These are phyloP conservation scores for Glomeris maerens DNA, from an alignment of 1,140 invertebrate genomes.

Conservation along the genomic window DNA sequence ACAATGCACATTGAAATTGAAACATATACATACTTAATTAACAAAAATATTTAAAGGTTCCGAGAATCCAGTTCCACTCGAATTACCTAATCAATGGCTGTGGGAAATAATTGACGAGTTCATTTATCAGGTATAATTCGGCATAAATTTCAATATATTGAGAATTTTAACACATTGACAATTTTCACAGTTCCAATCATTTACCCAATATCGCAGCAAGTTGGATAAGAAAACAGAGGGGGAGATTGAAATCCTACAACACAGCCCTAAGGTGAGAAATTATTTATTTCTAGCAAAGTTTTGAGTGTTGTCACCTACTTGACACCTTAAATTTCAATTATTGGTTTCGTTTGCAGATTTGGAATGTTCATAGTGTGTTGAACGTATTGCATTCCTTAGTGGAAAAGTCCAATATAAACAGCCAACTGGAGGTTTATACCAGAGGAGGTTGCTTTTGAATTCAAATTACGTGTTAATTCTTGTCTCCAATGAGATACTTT, in stretches of 20 bases:
- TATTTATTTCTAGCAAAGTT: constrained; percentile 7
- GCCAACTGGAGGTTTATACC: constrained; percentile 72
- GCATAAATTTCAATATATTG: background rate
- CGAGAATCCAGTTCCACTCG: constrained; percentile 72
- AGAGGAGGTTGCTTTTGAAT: constrained; percentile 29
- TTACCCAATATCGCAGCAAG: constrained; percentile 82
- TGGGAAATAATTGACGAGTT: constrained; percentile 99
- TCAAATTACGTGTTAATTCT: constrained; percentile 3
- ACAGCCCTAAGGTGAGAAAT: constrained; percentile 53
- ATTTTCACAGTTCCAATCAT: constrained; percentile 71
- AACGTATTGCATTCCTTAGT: constrained; percentile 96
- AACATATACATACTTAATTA: background rate
- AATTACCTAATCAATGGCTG: constrained; percentile 95
- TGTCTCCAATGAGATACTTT: constrained; percentile 15
- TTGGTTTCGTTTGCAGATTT: constrained; percentile 42
- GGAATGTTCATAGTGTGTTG: constrained; percentile 95
- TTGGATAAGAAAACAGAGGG: constrained; percentile 66
- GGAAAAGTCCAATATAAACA: constrained; percentile 96
- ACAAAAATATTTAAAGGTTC: too few species aligned
- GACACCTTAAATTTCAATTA: background rate
- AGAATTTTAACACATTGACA: background rate
- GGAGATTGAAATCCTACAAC: constrained; percentile 61
- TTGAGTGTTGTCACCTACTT: constrained; percentile 1
- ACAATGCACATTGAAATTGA: too few species aligned
- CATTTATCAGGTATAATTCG: constrained; percentile 41